Evolutionary conservation across 1,140 invertebrate species (phyloP).

Genomic region (Drosophila equinoxialis): DNA sequence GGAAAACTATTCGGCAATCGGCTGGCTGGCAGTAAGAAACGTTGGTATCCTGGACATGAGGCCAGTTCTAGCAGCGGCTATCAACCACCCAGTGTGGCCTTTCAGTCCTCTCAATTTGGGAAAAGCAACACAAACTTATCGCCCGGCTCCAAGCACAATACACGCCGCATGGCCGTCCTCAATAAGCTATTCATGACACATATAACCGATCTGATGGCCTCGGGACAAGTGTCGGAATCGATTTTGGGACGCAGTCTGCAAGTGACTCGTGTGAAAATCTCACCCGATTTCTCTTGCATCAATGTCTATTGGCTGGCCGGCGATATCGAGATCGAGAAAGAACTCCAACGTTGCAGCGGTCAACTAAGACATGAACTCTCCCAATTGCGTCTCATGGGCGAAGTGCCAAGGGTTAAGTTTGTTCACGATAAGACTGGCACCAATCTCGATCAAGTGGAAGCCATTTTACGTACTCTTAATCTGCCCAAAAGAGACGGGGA

Average conservation of each 20-base stretch:
- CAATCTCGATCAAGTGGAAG: slow-evolving; percentile 85
- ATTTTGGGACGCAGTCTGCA: slow-evolving; percentile 87
- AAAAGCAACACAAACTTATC: slow-evolving; percentile 23
- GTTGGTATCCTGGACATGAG: slow-evolving; percentile 62
- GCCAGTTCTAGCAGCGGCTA: slow-evolving; percentile 1
- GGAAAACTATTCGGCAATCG: slow-evolving; percentile 69
- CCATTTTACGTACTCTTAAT: slow-evolving; percentile 85
- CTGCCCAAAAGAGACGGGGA: slow-evolving; percentile 82
- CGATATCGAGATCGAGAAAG: slow-evolving; percentile 83
- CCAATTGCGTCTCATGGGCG: slow-evolving; percentile 87
- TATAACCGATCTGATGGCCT: slow-evolving; percentile 89
- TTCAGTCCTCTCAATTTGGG: slow-evolving; percentile 59
- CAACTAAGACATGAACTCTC: slow-evolving; percentile 87
- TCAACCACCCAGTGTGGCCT: slow-evolving; percentile 33
- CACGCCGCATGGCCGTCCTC: slow-evolving; percentile 85
- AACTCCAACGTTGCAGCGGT: slow-evolving; percentile 85
- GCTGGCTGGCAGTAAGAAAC: slow-evolving; percentile 62
- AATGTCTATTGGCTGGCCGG: slow-evolving; percentile 88
- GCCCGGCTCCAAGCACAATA: slow-evolving; percentile 82
- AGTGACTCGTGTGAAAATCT: slow-evolving; percentile 87
- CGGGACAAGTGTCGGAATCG: slow-evolving; percentile 85
- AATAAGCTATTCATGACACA: slow-evolving; percentile 92
- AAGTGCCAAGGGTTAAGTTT: slow-evolving; percentile 88
- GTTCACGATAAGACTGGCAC: slow-evolving; percentile 86
- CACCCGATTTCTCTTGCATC: slow-evolving; percentile 86